phyloP scores from a whole-genome alignment of 1,140 invertebrate species.

The Daktulosphaira vitifoliae region DNA sequence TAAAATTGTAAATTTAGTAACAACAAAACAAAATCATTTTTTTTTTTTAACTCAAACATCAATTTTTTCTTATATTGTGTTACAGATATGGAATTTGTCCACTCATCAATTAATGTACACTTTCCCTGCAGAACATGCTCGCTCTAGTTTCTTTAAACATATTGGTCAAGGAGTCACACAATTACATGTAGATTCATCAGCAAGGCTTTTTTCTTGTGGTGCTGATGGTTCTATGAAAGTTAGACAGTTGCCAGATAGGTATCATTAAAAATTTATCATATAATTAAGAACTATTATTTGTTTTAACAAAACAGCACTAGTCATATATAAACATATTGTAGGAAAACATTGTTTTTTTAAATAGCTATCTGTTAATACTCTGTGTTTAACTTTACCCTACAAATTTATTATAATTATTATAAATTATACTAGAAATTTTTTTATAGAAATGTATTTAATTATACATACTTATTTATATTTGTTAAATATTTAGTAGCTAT shows the following conservation, averaged over 20 bases:
- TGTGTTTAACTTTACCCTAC: conserved; percentile 4
- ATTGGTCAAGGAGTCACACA: conserved; percentile 95
- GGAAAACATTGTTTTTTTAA: conserved; percentile 4
- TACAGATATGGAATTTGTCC: conserved; percentile 83
- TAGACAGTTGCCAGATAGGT: conserved; percentile 34
- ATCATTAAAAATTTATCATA: neutral
- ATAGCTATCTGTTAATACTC: conserved; percentile 1
- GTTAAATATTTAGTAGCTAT: neutral
- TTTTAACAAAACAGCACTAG: conserved; percentile 4
- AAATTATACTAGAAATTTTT: conserved; percentile 20
- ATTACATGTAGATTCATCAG: conserved; percentile 74
- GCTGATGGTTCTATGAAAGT: conserved; percentile 95
- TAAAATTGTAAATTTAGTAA: too few relatives aligned
- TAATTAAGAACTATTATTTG: neutral
- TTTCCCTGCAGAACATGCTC: conserved; percentile 86
- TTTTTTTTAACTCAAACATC: too few relatives aligned
- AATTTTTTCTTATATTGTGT: neutral
- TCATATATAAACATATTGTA: conserved; percentile 16
- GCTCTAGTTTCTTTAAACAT: conserved; percentile 90
- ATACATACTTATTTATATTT: neutral
- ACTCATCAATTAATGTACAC: conserved; percentile 73
- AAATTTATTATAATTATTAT: neutral
- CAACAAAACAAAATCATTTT: too few relatives aligned
- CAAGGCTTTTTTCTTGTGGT: conserved; percentile 91
- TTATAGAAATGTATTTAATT: conserved; percentile 9